Base-by-base conservation (phyloP, 2,797 vertebrate species). In the Poecile montanus region DNA sequence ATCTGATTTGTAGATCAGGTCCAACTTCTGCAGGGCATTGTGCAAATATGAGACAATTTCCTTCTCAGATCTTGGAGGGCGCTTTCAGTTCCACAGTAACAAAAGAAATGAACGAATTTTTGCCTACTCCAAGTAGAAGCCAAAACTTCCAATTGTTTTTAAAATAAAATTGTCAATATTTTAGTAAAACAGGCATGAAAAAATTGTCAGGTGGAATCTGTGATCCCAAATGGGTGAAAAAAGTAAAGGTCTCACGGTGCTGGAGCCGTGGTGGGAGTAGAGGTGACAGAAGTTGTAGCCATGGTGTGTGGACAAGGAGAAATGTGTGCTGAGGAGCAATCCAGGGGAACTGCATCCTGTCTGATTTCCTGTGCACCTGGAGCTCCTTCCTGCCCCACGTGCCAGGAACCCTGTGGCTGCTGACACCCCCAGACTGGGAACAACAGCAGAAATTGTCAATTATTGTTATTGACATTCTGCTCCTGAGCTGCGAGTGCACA, bases 1-100 rank as follows among this genome's bases (percentile, higher is more conserved):
- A 85, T 94, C 76, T 72, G 62, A 85, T 88, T 89, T 94, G 88
- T 75, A 86, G 82, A 75, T 68, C 29, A 44, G 36, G 74, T 51
- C 73, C 29, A n/a, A 2, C 48, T 79, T 91, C 81, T 91, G 78
- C 11, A 25, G 42, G 42, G 34, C 63, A 38, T 48, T 51, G 67
- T 89, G 72, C 78, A 81, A 89, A 65, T 70, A 65, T 10, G 13
- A 89, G 62, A 57, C 13, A 50, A 56, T 91, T 91, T 91, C 68
- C 61, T 79, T 65, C 66, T 89, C 30, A 54, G 19, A 29, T 44
- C 42, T 32, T 34, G 34, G 40, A 71, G 87, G 60, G 29, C 32
- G 34, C 38, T 86, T 70, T 51, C 63, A 53, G 23, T 67, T 87
- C 48, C 32, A 26, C 1, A 0, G n/a, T 27, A 75, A 65, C 22